Evolutionary conservation across 2,113 vertebrate genomes (phyloP).

Genomic region (Phycodurus eques): DNA sequence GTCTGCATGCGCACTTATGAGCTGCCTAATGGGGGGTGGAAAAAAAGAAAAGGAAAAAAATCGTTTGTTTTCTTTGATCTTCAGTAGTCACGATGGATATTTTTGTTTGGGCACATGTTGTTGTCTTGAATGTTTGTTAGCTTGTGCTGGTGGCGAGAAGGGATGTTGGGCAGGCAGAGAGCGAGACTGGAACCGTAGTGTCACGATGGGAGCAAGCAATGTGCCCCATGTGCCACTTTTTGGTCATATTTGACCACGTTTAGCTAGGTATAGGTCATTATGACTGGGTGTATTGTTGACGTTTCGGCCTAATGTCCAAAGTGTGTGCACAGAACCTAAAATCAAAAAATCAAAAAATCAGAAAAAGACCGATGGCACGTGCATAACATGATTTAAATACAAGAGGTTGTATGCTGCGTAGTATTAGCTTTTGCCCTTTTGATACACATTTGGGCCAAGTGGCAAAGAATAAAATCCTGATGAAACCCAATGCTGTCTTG

Average conservation of each 20-base stretch:
- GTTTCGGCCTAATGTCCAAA: not conserved
- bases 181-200: constrained; percentile 7
- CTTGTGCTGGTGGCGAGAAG: constrained; percentile 43
- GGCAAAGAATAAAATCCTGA: not conserved
- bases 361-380: not conserved
- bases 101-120: not conserved
- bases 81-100: not conserved
- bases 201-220: constrained; percentile 15
- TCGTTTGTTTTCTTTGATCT: constrained; percentile 11
- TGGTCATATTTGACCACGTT: not conserved
- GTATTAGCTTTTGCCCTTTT: not conserved
- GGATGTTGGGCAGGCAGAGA: constrained; percentile 47
- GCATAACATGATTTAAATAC: not conserved
- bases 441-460: not conserved
- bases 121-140: not conserved
- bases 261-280: not conserved
- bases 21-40: constrained; percentile 34
- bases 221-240: not conserved
- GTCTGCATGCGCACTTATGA: constrained; percentile 59
- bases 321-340: not conserved
- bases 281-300: not conserved
- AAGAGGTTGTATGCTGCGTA: not conserved
- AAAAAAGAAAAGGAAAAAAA: not conserved
- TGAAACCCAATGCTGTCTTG: not conserved
- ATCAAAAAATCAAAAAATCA: no score